phyloP scores from a whole-genome alignment of 2,888 invertebrate genomes.

The Athripsodes cinereus region DNA sequence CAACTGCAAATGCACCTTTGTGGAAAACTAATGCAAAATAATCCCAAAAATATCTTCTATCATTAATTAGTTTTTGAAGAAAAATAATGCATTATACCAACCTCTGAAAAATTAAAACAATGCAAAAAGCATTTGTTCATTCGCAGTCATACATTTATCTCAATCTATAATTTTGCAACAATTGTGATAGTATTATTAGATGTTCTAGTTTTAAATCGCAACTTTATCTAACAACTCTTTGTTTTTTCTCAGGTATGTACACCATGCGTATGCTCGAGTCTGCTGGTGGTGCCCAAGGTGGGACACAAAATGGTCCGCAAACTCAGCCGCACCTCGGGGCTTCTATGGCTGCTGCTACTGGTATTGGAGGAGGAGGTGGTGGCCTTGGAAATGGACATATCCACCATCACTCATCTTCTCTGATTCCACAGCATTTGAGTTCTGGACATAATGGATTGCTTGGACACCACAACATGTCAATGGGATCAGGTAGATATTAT shows the following conservation, averaged over 20 bases:
- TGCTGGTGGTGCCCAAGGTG: slow-evolving; percentile 37
- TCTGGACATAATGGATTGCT: neutral
- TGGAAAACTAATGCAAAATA: no score
- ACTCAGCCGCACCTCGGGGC: neutral
- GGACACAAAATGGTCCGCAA: slow-evolving; percentile 27
- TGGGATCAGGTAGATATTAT: slow-evolving; percentile 6
- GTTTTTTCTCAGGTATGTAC: slow-evolving; percentile 65
- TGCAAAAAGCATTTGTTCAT: no score
- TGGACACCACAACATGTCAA: slow-evolving; percentile 1
- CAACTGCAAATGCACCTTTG: no score
- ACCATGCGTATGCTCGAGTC: slow-evolving; percentile 80
- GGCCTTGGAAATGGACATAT: neutral
- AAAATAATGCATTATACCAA: no score
- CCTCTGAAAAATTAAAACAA: no score
- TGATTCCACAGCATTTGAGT: neutral
- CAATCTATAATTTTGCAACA: no score
- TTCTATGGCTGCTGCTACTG: neutral
- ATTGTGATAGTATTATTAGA: no score
- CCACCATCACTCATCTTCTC: slow-evolving; percentile 1
- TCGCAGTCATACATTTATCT: no score
- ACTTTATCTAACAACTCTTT: no score
- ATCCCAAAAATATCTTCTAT: no score
- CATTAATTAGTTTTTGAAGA: no score
- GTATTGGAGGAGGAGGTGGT: neutral
- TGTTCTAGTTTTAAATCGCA: no score